Percentiles rank a stretch among this genome's conserved stretches.
Evolutionary conservation across 2,113 vertebrate species (phyloP).

Genomic region (Pygoscelis antarcticus): DNA sequence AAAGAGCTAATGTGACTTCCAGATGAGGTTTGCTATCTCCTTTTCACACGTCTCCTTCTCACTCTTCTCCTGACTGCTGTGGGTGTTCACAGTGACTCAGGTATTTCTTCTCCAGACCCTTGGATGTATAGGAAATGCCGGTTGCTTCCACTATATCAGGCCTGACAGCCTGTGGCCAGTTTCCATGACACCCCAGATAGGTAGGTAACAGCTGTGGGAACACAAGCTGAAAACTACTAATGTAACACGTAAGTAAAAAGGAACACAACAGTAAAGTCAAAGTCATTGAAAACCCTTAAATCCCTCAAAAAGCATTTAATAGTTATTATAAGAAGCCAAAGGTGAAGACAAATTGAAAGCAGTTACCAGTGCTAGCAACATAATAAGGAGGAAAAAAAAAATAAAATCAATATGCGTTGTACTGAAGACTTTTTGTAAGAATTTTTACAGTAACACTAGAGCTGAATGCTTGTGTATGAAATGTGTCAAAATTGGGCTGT

Average conservation of each 20-base stretch:
- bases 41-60: not conserved
- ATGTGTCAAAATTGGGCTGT: not conserved
- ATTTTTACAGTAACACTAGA: not conserved
- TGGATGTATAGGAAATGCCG: not conserved
- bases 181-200: not conserved
- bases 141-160: not conserved
- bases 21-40: not conserved
- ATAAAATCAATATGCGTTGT: not conserved
- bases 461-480: not conserved
- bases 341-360: not conserved
- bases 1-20: not conserved
- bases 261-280: not conserved
- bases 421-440: not conserved
- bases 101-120: no score
- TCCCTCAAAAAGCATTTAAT: not conserved
- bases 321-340: not conserved
- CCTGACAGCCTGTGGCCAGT: not conserved
- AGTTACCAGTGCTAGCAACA: not conserved
- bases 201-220: not conserved
- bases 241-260: not conserved
- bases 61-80: not conserved
- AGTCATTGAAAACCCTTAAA: not conserved
- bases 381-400: not conserved
- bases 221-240: not conserved
- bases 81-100: not conserved